Evolutionary conservation across 2,113 vertebrate species (phyloP).

Genomic region (Melozone crissalis): DNA sequence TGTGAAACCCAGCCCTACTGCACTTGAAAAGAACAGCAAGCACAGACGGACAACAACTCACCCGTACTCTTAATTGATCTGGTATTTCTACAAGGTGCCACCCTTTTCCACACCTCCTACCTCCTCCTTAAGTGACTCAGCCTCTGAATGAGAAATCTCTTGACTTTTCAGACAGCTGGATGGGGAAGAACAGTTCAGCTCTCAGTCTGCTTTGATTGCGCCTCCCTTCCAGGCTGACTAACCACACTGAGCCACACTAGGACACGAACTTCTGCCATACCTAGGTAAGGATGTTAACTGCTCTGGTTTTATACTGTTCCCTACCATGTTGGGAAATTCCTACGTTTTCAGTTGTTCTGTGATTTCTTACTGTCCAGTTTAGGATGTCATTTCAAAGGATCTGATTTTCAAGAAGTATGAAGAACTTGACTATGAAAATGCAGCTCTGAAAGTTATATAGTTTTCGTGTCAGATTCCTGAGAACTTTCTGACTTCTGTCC

Average conservation of each 20-base stretch:
- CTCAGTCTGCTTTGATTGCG: slow-evolving; percentile 1
- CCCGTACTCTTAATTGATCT: slow-evolving; percentile 66
- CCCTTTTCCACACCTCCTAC: slow-evolving; percentile 81
- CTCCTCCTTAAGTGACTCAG: slow-evolving; percentile 81
- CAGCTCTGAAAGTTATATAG: neutral
- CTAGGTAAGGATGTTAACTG: slow-evolving; percentile 61
- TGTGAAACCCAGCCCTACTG: neutral
- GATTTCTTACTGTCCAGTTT: neutral
- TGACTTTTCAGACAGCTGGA: slow-evolving; percentile 55
- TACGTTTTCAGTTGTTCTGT: neutral
- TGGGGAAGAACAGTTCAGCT: slow-evolving; percentile 22
- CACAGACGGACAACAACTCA: slow-evolving; percentile 14
- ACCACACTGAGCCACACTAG: neutral
- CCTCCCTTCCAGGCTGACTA: neutral
- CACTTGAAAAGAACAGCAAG: slow-evolving; percentile 50
- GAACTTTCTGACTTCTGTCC: neutral
- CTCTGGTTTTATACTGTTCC: neutral
- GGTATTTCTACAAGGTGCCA: slow-evolving; percentile 81
- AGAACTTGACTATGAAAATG: neutral
- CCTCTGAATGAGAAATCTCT: slow-evolving; percentile 57
- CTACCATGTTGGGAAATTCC: neutral
- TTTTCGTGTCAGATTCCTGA: neutral
- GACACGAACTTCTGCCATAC: neutral
- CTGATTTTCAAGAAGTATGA: neutral
- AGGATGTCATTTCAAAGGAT: neutral